Percentiles rank a stretch among this genome's conserved stretches.
These are phyloP conservation scores for Automeris io DNA, from an alignment of 2,888 invertebrate species.

Conservation along the genomic window DNA sequence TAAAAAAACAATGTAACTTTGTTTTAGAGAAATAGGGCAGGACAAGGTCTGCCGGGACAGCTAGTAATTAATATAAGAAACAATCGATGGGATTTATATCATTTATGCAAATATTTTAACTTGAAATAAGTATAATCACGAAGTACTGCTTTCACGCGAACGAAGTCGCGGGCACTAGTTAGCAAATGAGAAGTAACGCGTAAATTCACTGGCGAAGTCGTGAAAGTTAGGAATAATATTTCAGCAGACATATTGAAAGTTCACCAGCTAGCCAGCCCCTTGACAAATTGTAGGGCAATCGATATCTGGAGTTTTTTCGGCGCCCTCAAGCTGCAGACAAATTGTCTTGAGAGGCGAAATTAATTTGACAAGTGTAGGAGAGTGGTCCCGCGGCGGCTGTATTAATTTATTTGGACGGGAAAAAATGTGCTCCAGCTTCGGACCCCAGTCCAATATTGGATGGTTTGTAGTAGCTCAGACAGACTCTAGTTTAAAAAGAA, in stretches of 20 bases:
- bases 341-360: conserved; percentile 74
- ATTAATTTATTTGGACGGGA: conserved; percentile 74
- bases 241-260: neutral
- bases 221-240: neutral
- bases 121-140: too few relatives aligned
- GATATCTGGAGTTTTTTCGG: conserved; percentile 63
- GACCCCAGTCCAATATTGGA: conserved; percentile 14
- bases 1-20: too few relatives aligned
- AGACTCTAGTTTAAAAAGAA: too few relatives aligned
- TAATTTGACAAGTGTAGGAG: conserved; percentile 71
- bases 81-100: too few relatives aligned
- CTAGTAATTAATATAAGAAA: too few relatives aligned
- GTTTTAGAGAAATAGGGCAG: too few relatives aligned
- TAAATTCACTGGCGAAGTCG: too few relatives aligned
- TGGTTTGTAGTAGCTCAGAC: conserved; percentile 15
- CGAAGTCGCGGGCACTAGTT: too few relatives aligned
- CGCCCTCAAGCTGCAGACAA: conserved; percentile 61
- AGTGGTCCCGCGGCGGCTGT: conserved; percentile 62
- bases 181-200: too few relatives aligned
- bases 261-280: neutral
- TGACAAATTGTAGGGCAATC: conserved; percentile 62
- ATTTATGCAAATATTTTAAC: too few relatives aligned
- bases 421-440: conserved; percentile 47
- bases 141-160: too few relatives aligned
- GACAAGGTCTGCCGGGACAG: too few relatives aligned